Percentiles rank a stretch among this genome's conserved stretches.
Evolutionary conservation across 2,888 invertebrate genomes (phyloP).

Genomic region (Agriopis leucophaearia): DNA sequence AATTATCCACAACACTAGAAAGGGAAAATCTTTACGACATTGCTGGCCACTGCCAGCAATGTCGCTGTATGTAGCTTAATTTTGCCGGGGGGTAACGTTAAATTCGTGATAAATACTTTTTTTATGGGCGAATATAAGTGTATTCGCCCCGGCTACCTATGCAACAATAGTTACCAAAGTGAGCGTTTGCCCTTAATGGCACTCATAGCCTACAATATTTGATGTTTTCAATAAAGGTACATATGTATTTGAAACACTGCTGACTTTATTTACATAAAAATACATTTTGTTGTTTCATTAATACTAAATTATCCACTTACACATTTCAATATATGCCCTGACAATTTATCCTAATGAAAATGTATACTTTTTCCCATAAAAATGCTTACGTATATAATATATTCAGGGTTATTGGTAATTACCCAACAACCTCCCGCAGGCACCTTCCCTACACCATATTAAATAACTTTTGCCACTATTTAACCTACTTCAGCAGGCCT

Average conservation of each 20-base stretch:
- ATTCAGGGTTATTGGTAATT: neutral
- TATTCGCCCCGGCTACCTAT: neutral
- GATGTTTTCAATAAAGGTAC: constrained; percentile 40
- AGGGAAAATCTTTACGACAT: too few species aligned
- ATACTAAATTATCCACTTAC: constrained; percentile 9
- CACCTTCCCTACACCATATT: too few species aligned
- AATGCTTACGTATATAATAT: constrained; percentile 9
- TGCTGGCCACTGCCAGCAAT: too few species aligned
- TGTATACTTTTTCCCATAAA: constrained; percentile 20
- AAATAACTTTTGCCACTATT: too few species aligned
- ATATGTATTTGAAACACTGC: constrained; percentile 36
- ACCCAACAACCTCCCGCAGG: too few species aligned
- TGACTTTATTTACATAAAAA: constrained; percentile 39
- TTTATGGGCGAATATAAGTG: neutral
- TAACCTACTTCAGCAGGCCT: too few species aligned
- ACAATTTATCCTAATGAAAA: constrained; percentile 17
- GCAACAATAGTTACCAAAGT: neutral
- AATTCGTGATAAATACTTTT: neutral
- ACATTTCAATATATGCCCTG: constrained; percentile 19
- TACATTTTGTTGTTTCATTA: constrained; percentile 12
- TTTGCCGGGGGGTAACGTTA: too few species aligned
- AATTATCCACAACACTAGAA: too few species aligned
- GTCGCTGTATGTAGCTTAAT: too few species aligned
- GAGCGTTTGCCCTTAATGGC: constrained; percentile 65
- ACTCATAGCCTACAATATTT: constrained; percentile 82